Evolutionary conservation across 2,797 vertebrate genomes (phyloP).

Genomic region (Vultur gryphus): DNA sequence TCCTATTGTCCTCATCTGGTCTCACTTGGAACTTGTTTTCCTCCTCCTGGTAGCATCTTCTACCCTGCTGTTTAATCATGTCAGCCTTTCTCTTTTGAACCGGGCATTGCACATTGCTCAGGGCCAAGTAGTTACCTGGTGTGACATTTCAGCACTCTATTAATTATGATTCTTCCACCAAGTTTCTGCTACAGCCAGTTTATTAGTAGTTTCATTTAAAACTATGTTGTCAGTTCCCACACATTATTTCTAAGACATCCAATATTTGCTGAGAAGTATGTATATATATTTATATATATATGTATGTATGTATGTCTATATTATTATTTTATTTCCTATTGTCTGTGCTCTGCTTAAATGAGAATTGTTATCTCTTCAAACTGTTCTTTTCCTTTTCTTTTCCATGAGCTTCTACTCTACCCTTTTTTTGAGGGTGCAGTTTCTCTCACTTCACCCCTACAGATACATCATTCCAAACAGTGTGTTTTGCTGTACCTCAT

Average conservation of each 20-base stretch:
- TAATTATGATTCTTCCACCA: background rate
- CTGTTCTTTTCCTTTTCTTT: background rate
- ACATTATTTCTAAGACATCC: background rate
- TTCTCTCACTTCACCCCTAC: background rate
- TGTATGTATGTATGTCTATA: accelerated
- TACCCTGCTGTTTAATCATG: background rate
- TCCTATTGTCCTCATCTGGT: background rate
- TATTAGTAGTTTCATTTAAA: background rate
- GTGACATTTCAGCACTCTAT: background rate
- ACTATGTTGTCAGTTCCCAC: background rate
- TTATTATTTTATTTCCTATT: background rate
- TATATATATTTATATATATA: background rate
- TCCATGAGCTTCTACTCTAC: background rate
- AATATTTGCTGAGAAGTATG: background rate
- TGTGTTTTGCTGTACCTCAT: background rate
- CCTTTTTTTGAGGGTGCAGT: background rate
- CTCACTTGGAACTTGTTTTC: background rate
- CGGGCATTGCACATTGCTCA: background rate
- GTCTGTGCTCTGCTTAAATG: background rate
- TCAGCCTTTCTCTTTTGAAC: background rate
- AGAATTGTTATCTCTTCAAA: background rate
- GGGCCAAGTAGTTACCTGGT: background rate
- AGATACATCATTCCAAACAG: background rate
- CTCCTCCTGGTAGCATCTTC: background rate
- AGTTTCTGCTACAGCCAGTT: background rate